Evolutionary conservation across 2,888 invertebrate genomes (phyloP).

Genomic region (Cheilosia grossa): DNA sequence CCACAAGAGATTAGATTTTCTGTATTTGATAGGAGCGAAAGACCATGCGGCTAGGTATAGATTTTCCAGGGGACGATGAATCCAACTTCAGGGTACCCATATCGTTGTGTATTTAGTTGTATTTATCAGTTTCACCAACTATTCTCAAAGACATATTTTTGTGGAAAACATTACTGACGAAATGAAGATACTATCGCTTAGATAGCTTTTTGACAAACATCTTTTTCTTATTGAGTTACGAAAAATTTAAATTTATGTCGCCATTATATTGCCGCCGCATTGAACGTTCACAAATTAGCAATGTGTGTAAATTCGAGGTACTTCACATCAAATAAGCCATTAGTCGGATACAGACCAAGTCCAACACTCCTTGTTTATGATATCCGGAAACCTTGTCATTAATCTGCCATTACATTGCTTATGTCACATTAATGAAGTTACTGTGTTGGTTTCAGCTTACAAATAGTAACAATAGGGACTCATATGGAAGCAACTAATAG

Average conservation of each 20-base stretch:
- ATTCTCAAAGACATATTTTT: too few species aligned
- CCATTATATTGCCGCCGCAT: not conserved
- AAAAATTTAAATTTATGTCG: not conserved
- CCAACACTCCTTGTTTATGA: not conserved
- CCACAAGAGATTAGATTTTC: not conserved
- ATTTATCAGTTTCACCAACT: too few species aligned
- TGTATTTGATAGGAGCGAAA: not conserved
- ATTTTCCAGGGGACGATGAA: too few species aligned
- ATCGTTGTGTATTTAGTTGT: too few species aligned
- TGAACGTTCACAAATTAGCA: not conserved
- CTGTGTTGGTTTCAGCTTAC: not conserved
- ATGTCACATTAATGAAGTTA: not conserved
- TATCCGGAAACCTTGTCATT: not conserved
- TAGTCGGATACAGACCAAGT: not conserved
- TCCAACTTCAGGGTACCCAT: too few species aligned
- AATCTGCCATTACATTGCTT: slow-evolving; percentile 13
- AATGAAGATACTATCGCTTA: too few species aligned
- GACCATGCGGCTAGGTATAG: too few species aligned
- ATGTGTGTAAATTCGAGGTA: not conserved
- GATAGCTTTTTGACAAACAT: not conserved
- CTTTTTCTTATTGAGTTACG: not conserved
- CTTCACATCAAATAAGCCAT: slow-evolving; percentile 14
- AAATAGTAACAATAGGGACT: not conserved
- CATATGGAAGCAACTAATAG: not conserved
- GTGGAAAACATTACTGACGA: too few species aligned